phyloP scores from a whole-genome alignment of 2,113 vertebrate genomes.

The Struthio camelus region DNA sequence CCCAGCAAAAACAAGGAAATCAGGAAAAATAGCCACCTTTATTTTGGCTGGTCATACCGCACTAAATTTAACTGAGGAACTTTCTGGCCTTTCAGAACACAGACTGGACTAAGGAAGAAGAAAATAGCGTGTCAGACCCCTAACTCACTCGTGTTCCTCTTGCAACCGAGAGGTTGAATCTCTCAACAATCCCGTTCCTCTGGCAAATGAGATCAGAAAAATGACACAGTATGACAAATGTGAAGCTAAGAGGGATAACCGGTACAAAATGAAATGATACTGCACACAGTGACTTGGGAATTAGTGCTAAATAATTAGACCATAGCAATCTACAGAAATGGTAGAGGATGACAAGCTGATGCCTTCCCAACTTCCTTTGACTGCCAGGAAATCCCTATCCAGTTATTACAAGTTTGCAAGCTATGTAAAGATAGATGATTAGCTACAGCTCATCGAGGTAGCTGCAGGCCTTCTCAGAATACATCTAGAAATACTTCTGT shows the following conservation, averaged over 20 bases:
- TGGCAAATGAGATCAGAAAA: not conserved
- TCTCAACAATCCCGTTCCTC: not conserved
- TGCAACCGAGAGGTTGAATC: rapidly evolving
- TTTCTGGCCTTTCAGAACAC: not conserved
- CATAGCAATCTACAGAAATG: not conserved
- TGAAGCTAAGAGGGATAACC: not conserved
- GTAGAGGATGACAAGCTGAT: not conserved
- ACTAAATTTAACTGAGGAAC: not conserved
- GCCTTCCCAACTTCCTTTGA: not conserved
- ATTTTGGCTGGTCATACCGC: not conserved
- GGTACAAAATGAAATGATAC: not conserved
- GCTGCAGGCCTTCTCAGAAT: not conserved
- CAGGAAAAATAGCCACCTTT: not conserved
- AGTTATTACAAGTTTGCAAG: not conserved
- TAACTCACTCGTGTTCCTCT: not conserved
- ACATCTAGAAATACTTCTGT: not conserved
- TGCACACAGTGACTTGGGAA: not conserved
- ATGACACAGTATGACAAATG: not conserved
- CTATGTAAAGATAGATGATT: not conserved
- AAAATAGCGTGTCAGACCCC: not conserved
- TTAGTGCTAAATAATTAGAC: not conserved
- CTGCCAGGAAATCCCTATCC: not conserved
- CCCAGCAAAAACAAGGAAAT: not conserved
- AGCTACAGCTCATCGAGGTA: not conserved
- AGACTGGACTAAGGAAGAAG: not conserved